These are phyloP conservation scores for Pungitius pungitius DNA, from an alignment of 2,113 vertebrate genomes.

Conservation along the genomic window DNA sequence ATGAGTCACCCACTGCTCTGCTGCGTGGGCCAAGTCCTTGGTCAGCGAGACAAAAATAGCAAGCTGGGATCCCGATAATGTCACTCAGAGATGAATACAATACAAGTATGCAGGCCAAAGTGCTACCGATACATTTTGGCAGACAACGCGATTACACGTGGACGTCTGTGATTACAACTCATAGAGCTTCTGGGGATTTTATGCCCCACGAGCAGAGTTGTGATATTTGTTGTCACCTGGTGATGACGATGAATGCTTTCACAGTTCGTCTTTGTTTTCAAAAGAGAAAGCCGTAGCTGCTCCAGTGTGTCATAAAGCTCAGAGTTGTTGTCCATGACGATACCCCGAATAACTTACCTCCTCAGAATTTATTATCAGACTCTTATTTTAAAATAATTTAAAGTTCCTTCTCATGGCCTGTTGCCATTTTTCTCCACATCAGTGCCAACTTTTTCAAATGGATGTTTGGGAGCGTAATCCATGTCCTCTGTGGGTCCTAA, in stretches of 20 bases:
- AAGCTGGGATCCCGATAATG: slow-evolving; percentile 61
- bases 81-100: slow-evolving; percentile 58
- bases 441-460: slow-evolving; percentile 45
- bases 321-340: slow-evolving; percentile 42
- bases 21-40: slow-evolving; percentile 40
- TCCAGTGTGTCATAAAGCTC: slow-evolving; percentile 59
- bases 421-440: slow-evolving; percentile 32
- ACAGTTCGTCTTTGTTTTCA: too few species aligned
- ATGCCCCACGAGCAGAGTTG: neutral
- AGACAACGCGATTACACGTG: slow-evolving; percentile 12
- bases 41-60: slow-evolving; percentile 65
- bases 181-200: neutral
- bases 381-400: slow-evolving; percentile 34
- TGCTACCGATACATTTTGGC: neutral
- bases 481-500: slow-evolving; percentile 30
- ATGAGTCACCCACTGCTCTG: slow-evolving; percentile 47
- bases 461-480: slow-evolving; percentile 39
- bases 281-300: slow-evolving; percentile 61
- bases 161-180: slow-evolving; percentile 32
- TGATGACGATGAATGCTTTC: neutral
- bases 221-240: neutral
- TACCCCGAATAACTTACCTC: slow-evolving; percentile 13
- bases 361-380: slow-evolving; percentile 31
- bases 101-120: neutral
- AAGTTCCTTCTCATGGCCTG: slow-evolving; percentile 4